Evolutionary conservation across 37 sponge, comb jelly and placozoan species (phyloP), one percentile per base, ranked within the genome.

Genomic region (Haliclona indistincta): DNA sequence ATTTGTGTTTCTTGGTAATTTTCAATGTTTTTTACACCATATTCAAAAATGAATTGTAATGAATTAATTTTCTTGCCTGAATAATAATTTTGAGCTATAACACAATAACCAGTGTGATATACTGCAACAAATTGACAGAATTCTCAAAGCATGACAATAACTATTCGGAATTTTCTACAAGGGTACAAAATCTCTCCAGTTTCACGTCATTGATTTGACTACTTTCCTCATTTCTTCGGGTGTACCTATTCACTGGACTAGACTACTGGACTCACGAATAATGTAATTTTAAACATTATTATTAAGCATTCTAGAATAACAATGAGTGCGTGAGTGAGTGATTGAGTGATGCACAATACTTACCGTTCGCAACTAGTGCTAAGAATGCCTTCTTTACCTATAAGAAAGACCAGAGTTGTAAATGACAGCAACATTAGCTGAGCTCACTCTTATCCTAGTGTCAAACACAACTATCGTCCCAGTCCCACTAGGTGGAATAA

Each of bases 401-500:
- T 0, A 80, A 11, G 29, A 23, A 70, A 0, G 23, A 19, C 20
- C 1, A 38, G 23, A 63, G 0, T 53, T n/a, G 58, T 38, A 37
- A 17, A 26, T 4, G 37, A 56, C 40, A 25, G 75, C 32, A 28
- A 6, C 35, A 49, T 60, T 25, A 28, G 51, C 22, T 3, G 38
- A n/a, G 30, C 72, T 85, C 49, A 85, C 88, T 54, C 77, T 54
- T 25, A 88, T 67, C n/a, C 79, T 64, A 26, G 86, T 92, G 45
- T 96, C 97, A 55, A 96, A 83, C 15, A 92, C 93, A 6, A 96
- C 93, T 11, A 92, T 75, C 54, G 92, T 96, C 13, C 60, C 91
- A 47, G 92, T 96, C 13, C 87, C 77, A 38, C 97, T 96, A 17
- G 60, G 62, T 2, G 97, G 97, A 28, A 96, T 86, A 63, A 96